Conservation (phyloP, 2,888 invertebrate genomes). For the Agrochola circellaris region DNA sequence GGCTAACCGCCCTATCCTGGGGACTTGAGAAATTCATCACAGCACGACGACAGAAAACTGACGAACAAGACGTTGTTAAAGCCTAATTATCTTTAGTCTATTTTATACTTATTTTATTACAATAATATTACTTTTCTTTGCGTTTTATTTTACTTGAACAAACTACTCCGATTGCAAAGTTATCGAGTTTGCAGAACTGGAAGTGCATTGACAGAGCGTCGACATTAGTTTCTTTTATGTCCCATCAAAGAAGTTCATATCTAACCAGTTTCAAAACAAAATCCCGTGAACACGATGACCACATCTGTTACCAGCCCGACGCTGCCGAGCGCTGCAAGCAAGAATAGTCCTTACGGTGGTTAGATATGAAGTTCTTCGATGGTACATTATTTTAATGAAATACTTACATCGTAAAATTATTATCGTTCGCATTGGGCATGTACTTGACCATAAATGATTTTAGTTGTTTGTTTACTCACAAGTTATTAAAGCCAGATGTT, state of each 20-base stretch:
- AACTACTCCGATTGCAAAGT: background rate
- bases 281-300: too few relatives aligned
- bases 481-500: conserved; percentile 24
- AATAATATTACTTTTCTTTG: conserved; percentile 9
- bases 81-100: conserved; percentile 62
- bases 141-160: conserved; percentile 5
- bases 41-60: conserved; percentile 71
- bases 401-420: conserved; percentile 14
- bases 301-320: too few relatives aligned
- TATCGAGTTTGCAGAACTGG: background rate
- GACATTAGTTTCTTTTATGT: background rate
- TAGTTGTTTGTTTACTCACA: conserved; percentile 45
- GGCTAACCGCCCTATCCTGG: conserved; percentile 92
- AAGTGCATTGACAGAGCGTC: background rate
- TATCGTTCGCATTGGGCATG: conserved; percentile 12
- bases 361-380: too few relatives aligned
- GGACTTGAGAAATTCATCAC: conserved; percentile 88
- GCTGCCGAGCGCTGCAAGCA: too few relatives aligned
- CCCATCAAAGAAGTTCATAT: too few relatives aligned
- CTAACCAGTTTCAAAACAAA: too few relatives aligned
- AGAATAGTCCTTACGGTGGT: too few relatives aligned
- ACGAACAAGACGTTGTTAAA: conserved; percentile 69
- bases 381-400: conserved; percentile 1
- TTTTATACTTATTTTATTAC: conserved; percentile 35
- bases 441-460: conserved; percentile 31